Percentiles rank a stretch among this genome's conserved stretches.
Conservation (phyloP, 2,888 invertebrate species). For the Trilocha varians region DNA sequence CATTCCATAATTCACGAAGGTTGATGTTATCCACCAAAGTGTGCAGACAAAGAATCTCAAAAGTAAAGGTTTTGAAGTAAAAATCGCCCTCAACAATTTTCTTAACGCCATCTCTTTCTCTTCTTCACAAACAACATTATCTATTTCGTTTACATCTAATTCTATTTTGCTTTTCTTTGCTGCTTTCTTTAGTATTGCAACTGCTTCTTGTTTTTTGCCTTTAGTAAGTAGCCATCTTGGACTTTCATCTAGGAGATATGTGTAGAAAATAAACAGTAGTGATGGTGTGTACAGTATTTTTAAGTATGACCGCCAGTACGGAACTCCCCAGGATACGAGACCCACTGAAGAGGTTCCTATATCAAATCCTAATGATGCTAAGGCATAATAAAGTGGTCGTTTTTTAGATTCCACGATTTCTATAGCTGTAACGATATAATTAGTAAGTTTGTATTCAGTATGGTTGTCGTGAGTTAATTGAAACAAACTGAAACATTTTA, state of each 20-base stretch:
- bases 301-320: constrained; percentile 80
- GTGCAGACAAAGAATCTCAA: constrained; percentile 50
- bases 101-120: constrained; percentile 27
- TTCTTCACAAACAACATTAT: constrained; percentile 23
- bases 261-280: constrained; percentile 76
- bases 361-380: constrained; percentile 33
- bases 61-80: constrained; percentile 37
- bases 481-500: no score
- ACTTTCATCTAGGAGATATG: constrained; percentile 80
- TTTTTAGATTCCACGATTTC: constrained; percentile 48
- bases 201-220: constrained; percentile 76
- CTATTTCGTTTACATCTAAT: constrained; percentile 32
- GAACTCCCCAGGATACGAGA: constrained; percentile 48
- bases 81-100: constrained; percentile 38
- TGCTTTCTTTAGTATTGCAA: constrained; percentile 74
- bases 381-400: constrained; percentile 34
- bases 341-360: constrained; percentile 34
- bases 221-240: constrained; percentile 86
- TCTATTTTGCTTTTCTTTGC: constrained; percentile 59
- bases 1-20: constrained; percentile 84
- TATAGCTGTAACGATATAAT: constrained; percentile 49
- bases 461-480: no score
- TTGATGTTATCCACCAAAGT: constrained; percentile 75
- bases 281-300: constrained; percentile 79
- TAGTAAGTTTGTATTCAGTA: no score